These are phyloP conservation scores for Arizona elegans DNA, from an alignment of 2,113 vertebrate genomes.

Conservation along the genomic window DNA sequence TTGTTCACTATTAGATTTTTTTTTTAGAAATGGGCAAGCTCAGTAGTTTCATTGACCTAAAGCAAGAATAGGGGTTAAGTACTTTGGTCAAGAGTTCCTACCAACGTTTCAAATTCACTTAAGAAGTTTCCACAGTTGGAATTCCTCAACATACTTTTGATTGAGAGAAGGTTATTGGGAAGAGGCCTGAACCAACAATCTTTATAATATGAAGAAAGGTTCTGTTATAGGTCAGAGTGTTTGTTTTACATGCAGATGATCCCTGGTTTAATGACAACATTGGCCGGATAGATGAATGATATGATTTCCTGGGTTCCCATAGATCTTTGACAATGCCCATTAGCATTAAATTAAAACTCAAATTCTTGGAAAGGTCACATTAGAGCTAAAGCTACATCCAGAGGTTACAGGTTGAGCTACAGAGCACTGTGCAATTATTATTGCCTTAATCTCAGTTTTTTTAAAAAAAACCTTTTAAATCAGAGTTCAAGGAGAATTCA, in stretches of 20 bases:
- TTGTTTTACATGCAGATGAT: background rate
- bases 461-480: conserved; percentile 9
- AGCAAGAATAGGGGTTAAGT: background rate
- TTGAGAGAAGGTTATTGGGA: background rate
- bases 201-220: background rate
- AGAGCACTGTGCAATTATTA: background rate
- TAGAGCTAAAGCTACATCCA: conserved; percentile 20
- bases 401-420: background rate
- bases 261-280: background rate
- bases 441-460: background rate
- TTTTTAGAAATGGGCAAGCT: background rate
- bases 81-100: background rate
- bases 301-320: background rate
- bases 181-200: background rate
- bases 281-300: background rate
- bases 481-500: background rate
- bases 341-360: background rate
- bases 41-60: background rate
- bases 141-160: background rate
- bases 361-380: background rate
- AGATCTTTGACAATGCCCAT: background rate
- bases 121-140: background rate
- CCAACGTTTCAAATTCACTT: background rate
- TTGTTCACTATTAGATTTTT: background rate
- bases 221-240: background rate